phyloP scores from a whole-genome alignment of 2,888 invertebrate species.

The Orthonychiurus folsomi region DNA sequence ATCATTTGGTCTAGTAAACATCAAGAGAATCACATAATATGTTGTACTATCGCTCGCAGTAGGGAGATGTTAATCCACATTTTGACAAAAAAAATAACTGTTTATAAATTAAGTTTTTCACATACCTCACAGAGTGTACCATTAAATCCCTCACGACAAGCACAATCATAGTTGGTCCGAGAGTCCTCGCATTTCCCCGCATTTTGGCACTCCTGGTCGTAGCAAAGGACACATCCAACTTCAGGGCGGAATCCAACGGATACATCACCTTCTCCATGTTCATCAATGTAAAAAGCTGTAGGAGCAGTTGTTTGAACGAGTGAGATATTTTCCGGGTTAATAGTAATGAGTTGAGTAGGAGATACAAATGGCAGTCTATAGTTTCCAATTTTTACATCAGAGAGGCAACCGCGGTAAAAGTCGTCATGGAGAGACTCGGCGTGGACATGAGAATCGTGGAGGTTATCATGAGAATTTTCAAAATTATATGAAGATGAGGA shows the following conservation, averaged over 20 bases:
- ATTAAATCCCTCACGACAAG: constrained; percentile 66
- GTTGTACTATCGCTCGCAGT: no score
- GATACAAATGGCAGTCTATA: constrained; percentile 77
- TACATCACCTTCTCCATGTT: not conserved
- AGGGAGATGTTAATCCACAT: not conserved
- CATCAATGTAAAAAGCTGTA: constrained; percentile 35
- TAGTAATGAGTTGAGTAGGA: constrained; percentile 54
- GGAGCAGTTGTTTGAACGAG: constrained; percentile 30
- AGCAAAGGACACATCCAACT: constrained; percentile 71
- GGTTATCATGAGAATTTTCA: constrained; percentile 8
- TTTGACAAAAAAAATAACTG: constrained; percentile 1
- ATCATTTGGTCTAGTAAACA: no score
- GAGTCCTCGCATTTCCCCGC: constrained; percentile 63
- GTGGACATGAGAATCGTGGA: constrained; percentile 11
- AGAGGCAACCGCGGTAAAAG: constrained; percentile 68
- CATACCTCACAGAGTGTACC: constrained; percentile 61
- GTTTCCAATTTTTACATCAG: constrained; percentile 74
- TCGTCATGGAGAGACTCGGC: constrained; percentile 23
- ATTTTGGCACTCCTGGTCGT: constrained; percentile 65
- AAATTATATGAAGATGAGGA: constrained; percentile 19
- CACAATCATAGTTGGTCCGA: constrained; percentile 61
- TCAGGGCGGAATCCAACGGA: not conserved
- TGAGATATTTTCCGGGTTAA: constrained; percentile 26
- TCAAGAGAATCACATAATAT: no score
- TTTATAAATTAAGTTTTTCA: not conserved